phyloP scores from a whole-genome alignment of 2,888 invertebrate species.

The Brachypalpus laphriformis region DNA sequence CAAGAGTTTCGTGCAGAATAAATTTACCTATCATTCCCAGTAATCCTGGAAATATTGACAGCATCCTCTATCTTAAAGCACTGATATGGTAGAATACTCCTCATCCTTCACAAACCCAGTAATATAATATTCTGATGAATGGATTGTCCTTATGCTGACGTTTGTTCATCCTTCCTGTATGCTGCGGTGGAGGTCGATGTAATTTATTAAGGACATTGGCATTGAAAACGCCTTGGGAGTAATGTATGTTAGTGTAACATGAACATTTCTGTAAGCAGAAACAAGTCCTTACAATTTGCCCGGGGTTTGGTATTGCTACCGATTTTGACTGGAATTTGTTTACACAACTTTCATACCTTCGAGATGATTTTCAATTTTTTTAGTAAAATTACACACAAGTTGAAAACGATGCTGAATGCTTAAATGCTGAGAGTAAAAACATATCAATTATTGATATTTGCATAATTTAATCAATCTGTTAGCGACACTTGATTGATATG shows the following conservation, averaged over 20 bases:
- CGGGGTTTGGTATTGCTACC: neutral
- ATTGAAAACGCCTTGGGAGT: slow-evolving; percentile 9
- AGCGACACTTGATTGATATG: slow-evolving; percentile 12
- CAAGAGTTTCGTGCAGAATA: neutral
- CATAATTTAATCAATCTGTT: slow-evolving; percentile 1
- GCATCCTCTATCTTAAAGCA: slow-evolving; percentile 1
- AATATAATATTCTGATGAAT: neutral
- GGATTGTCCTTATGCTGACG: neutral
- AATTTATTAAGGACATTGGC: slow-evolving; percentile 12
- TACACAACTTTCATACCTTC: neutral
- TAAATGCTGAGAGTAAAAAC: neutral
- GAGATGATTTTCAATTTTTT: neutral
- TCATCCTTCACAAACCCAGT: neutral
- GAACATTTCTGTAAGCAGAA: neutral
- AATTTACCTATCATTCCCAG: slow-evolving; percentile 24
- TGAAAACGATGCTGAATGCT: neutral
- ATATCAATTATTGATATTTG: neutral
- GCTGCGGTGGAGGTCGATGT: neutral
- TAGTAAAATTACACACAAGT: neutral
- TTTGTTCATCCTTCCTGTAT: neutral
- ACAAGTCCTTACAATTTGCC: neutral
- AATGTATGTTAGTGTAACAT: neutral
- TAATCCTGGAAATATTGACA: slow-evolving; percentile 17
- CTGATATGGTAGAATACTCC: neutral
- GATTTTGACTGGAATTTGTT: neutral